Evolutionary conservation across 2,797 vertebrate species (phyloP).

Genomic region (Merluccius polli): DNA sequence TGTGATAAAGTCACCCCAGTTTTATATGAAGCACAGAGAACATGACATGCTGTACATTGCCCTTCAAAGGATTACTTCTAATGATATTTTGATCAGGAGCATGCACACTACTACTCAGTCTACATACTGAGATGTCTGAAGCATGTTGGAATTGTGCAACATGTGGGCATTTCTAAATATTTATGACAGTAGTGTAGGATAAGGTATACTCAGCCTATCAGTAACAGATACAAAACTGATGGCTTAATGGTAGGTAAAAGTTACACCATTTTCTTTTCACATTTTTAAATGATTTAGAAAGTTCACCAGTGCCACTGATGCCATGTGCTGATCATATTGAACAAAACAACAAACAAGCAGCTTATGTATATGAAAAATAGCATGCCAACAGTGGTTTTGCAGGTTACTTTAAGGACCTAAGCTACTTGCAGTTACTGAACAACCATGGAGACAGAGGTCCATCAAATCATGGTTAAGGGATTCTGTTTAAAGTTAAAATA

Average conservation of each 20-base stretch:
- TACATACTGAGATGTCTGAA: neutral
- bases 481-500: neutral
- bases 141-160: neutral
- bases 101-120: neutral
- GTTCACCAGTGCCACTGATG: neutral
- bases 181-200: constrained; percentile 1
- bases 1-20: neutral
- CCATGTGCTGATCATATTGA: too few species aligned
- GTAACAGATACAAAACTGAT: neutral
- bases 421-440: neutral
- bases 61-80: neutral
- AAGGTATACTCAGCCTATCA: neutral
- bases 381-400: neutral
- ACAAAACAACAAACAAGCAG: too few species aligned
- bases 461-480: neutral
- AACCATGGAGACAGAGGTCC: neutral
- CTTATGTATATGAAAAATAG: neutral
- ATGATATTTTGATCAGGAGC: neutral
- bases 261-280: neutral
- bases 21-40: neutral
- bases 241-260: neutral
- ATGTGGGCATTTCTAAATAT: neutral
- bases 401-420: neutral
- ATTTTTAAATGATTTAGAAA: neutral
- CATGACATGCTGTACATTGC: neutral